Evolutionary conservation across 2,113 vertebrate species (phyloP).

Genomic region (Equus przewalskii): DNA sequence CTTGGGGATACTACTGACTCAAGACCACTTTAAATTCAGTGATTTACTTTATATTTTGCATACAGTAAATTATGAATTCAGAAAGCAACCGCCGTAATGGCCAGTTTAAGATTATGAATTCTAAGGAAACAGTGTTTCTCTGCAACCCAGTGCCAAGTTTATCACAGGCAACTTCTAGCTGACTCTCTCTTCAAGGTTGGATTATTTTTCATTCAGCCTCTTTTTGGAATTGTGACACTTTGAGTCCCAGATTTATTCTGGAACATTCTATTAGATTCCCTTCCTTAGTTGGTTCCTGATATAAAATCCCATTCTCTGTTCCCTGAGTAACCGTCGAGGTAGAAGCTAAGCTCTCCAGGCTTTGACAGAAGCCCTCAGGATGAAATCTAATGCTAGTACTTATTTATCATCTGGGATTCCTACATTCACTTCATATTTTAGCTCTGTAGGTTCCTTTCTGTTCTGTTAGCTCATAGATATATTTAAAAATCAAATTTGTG

Average conservation of each 20-base stretch:
- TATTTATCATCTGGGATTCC: not conserved
- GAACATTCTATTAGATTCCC: not conserved
- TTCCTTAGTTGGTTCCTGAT: not conserved
- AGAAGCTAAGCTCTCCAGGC: not conserved
- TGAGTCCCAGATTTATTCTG: not conserved
- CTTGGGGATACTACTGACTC: not conserved
- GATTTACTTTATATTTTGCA: not conserved
- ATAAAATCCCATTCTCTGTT: not conserved
- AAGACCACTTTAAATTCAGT: not conserved
- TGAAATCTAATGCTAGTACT: not conserved
- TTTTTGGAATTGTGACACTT: not conserved
- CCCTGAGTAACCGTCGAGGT: not conserved
- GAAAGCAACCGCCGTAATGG: not conserved
- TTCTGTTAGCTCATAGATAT: not conserved
- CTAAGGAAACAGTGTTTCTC: not conserved
- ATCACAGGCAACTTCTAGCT: not conserved
- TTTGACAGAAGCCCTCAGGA: not conserved
- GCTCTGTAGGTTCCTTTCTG: not conserved
- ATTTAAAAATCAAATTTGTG: constrained; percentile 15
- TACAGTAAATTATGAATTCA: not conserved
- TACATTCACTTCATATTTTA: not conserved
- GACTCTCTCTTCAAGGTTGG: not conserved
- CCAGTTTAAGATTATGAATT: not conserved
- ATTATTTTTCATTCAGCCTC: not conserved
- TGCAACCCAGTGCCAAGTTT: not conserved